A percentile compares a stretch with the other conserved stretches of the same genome.
These are phyloP conservation scores for Eurois occulta DNA, from an alignment of 2,888 invertebrate genomes.

Conservation along the genomic window DNA sequence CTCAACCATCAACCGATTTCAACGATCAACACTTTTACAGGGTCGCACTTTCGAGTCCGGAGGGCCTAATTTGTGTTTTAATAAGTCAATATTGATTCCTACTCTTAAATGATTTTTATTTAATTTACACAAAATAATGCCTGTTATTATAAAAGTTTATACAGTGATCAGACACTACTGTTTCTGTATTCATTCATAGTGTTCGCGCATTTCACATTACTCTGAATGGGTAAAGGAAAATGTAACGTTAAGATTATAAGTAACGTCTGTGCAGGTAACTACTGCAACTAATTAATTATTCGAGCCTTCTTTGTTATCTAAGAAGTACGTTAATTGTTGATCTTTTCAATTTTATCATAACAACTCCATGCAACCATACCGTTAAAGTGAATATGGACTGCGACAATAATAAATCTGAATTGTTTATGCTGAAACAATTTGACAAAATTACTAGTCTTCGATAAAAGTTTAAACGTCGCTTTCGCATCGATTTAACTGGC, in stretches of 20 bases:
- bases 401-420: constrained; percentile 41
- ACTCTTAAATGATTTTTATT: constrained; percentile 12
- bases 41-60: constrained; percentile 31
- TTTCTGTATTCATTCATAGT: constrained; percentile 16
- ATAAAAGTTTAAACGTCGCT: constrained; percentile 75
- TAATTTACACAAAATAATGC: background rate
- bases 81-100: constrained; percentile 30
- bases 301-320: background rate
- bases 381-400: constrained; percentile 40
- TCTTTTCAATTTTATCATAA: constrained; percentile 8
- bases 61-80: constrained; percentile 25
- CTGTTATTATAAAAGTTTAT: background rate
- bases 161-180: constrained; percentile 1
- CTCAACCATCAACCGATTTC: constrained; percentile 56
- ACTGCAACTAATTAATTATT: constrained; percentile 29
- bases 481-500: constrained; percentile 76
- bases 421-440: constrained; percentile 65
- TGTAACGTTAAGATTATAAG: constrained; percentile 11
- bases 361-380: constrained; percentile 47
- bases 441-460: constrained; percentile 64
- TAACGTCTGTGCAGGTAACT: constrained; percentile 29
- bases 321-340: constrained; percentile 11
- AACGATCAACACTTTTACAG: constrained; percentile 18
- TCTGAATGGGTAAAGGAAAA: constrained; percentile 9
- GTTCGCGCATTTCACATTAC: background rate